Evolutionary conservation across 1,140 invertebrate species (phyloP), one percentile per base, ranked within the genome.

Genomic region (Panagrolaimus sp.): DNA sequence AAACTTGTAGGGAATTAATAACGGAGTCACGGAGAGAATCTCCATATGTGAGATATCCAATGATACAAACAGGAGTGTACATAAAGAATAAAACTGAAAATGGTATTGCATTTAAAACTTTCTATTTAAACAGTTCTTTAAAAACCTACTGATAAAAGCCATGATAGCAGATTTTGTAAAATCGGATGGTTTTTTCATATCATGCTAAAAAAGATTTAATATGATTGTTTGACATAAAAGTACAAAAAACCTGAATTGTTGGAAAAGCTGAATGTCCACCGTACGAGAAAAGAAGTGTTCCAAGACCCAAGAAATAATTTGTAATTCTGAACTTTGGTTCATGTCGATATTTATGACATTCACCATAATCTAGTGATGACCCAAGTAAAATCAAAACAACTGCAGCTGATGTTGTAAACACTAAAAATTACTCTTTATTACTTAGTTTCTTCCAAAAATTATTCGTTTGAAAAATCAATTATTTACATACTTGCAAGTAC

Each of bases 261-360:
- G 85, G 85, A 67, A 86, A 86, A 14, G 82, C 83, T 4, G 85
- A 76, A 68, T 85, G 84, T 11, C 85, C 85, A 9, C 84, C 84
- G 67, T 83, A 84, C 14, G 84, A 79, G 68, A 85, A 86, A 57
- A 72, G 70, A 45, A 85, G 78, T 7, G 84, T 85, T 14, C 85
- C 85, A 63, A 86, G 31, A n/a, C 84, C 80, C 38, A 75, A 74
- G 45, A 76, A 84, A 76, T 79, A 82, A 70, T 75, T 72, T 51
- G 74, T 67, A 75, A 72, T 13, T 27, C 66, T 61, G 57, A 71
- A 77, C 9, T 53, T 5, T 13, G 77, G 78, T 63, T 80, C 78
- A 45, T 69, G 51, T 38, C 70, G 8, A 44, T 65, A 7, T 66
- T 68, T 48, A 51, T 71, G 23, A 66, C 81, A 72, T 13, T 16